Evolutionary conservation across 1,140 invertebrate genomes (phyloP), one percentile per base, ranked within the genome.

Genomic region (Homalodisca vitripennis): DNA sequence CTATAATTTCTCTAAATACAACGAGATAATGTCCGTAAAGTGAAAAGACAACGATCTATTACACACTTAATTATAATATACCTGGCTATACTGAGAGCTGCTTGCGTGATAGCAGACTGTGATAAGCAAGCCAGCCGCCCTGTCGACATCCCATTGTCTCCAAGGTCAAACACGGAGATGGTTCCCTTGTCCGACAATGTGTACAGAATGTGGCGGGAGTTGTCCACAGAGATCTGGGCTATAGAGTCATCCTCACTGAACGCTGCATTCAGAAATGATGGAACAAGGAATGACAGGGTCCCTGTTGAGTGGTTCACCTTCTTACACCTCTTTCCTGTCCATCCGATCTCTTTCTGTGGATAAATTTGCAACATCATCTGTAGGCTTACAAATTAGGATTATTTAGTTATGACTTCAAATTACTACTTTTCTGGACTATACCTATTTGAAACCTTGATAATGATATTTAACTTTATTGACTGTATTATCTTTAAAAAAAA

Each of bases 231-330:
- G 75, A 99, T 95, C 82, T 97, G 94, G 53, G 88, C 82, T 71
- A 99, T 89, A 0, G 93, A 85, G 84, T 98, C 96, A 73, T 93
- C 89, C 79, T 95, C 92, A 77, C 88, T 86, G 51, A 94, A 86
- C 29, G 89, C 88, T 67, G 92, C 87, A 78, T 92, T 91, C 0
- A 93, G 80, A 82, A 98, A 98, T n/a, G 92, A 92, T 13, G 95
- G 95, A 1, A 98, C 86, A 31, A 98, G 81, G 77, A 92, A 95
- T 24, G 95, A 94, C 10, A 98, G 80, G 1, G 89, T 82, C 69
- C 92, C 91, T 60, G 90, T 92, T 0, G 97, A 97, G 78, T 97
- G 93, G 82, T 98, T 98, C 1, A 98, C 87, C 83, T 97, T 98
- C 77, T 91, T 90, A 80, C 95, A 98, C 71, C 95, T 91, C 82